These are phyloP conservation scores for Acanthacorydalis orientalis DNA, from an alignment of 2,888 invertebrate species.

Conservation along the genomic window DNA sequence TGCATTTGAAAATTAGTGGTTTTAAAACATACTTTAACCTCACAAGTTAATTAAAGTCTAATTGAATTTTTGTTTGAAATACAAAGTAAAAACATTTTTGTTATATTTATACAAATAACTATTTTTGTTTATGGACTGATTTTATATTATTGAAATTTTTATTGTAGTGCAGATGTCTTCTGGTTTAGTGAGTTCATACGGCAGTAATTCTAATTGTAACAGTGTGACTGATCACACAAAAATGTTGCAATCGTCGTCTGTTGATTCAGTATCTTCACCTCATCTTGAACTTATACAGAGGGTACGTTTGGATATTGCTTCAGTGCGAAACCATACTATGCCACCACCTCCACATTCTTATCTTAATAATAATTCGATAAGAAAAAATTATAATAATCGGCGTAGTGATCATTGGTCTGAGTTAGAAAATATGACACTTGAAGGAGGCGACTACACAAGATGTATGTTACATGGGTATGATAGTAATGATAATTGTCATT, in stretches of 20 bases:
- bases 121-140: no score
- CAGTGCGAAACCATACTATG: conserved; percentile 9
- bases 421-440: not conserved
- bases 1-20: no score
- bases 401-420: not conserved
- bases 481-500: conserved; percentile 10
- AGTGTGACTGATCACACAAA: not conserved
- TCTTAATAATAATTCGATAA: conserved; percentile 3
- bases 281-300: not conserved
- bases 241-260: not conserved
- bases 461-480: conserved; percentile 9
- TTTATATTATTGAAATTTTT: no score
- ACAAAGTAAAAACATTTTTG: no score
- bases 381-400: conserved; percentile 5
- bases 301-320: not conserved
- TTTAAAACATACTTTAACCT: no score
- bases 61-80: no score
- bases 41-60: no score
- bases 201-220: not conserved
- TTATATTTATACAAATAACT: no score
- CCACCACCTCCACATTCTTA: conserved; percentile 13
- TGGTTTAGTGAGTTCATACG: not conserved
- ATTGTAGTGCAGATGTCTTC: no score
- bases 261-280: not conserved
- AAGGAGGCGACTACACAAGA: conserved; percentile 3